These are phyloP conservation scores for Bambusicola thoracicus DNA, from an alignment of 2,113 vertebrate species.

Conservation along the genomic window DNA sequence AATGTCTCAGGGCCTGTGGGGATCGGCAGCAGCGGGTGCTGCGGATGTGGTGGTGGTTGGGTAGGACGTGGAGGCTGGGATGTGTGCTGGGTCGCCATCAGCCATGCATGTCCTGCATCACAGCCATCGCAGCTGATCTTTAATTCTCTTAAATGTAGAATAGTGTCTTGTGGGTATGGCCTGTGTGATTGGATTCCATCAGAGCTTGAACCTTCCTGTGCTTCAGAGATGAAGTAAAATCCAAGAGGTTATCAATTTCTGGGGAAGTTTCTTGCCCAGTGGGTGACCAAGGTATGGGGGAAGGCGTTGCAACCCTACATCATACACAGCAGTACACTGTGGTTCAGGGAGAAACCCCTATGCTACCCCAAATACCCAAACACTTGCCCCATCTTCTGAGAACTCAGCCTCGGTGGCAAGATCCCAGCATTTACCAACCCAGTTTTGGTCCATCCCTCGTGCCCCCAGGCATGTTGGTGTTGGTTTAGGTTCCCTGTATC, in stretches of 20 bases:
- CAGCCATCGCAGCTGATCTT: no score
- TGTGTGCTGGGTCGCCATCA: not conserved
- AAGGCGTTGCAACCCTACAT: fast-evolving
- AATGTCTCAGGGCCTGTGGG: not conserved
- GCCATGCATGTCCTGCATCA: not conserved
- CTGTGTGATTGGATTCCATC: not conserved
- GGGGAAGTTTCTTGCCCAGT: not conserved
- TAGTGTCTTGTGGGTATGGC: no score
- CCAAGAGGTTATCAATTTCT: no score
- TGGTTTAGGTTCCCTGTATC: not conserved
- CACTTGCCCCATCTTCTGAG: not conserved
- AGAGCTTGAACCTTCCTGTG: not conserved
- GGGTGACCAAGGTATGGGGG: not conserved
- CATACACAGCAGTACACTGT: fast-evolving
- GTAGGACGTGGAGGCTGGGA: not conserved
- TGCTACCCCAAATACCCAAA: not conserved
- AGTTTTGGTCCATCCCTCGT: not conserved
- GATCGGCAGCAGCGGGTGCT: not conserved
- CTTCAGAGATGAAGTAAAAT: not conserved
- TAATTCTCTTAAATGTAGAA: not conserved
- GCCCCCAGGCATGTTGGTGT: fast-evolving
- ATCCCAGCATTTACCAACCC: fast-evolving
- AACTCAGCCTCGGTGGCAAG: not conserved
- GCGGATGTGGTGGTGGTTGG: not conserved
- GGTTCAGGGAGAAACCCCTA: not conserved